Conservation (phyloP, 2,888 invertebrate genomes). For the Buathra laborator region DNA sequence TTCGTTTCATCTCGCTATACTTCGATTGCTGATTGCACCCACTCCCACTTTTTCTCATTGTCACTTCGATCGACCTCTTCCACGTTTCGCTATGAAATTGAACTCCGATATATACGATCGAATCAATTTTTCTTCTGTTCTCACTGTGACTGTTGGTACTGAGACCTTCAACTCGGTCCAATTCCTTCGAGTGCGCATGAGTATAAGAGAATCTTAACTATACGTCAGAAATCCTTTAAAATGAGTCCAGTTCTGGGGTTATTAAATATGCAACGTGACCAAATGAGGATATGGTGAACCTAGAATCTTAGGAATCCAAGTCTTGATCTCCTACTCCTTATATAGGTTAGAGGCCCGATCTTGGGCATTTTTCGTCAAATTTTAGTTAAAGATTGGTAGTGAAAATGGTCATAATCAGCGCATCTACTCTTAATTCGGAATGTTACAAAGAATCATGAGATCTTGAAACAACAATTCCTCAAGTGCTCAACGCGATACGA, state of each 20-base stretch:
- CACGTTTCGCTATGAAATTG: constrained; percentile 74
- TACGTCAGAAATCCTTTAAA: too few relatives aligned
- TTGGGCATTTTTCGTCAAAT: too few relatives aligned
- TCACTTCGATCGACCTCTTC: constrained; percentile 48
- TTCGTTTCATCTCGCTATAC: constrained; percentile 68
- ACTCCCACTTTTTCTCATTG: constrained; percentile 43
- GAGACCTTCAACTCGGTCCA: background rate
- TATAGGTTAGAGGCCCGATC: too few relatives aligned
- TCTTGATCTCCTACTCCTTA: too few relatives aligned
- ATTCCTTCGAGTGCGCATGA: background rate
- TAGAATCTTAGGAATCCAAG: too few relatives aligned
- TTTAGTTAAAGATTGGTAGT: too few relatives aligned
- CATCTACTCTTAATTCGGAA: background rate
- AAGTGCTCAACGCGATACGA: background rate
- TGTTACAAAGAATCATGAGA: background rate
- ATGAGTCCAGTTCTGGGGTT: too few relatives aligned
- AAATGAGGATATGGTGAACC: too few relatives aligned
- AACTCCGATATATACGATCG: constrained; percentile 61
- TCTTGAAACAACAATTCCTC: constrained; percentile 9
- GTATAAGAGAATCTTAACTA: too few relatives aligned
- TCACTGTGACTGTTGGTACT: constrained; percentile 21
- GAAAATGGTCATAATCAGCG: too few relatives aligned
- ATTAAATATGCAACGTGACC: too few relatives aligned
- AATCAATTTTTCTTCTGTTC: constrained; percentile 73
- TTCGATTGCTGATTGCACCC: constrained; percentile 60